These are phyloP conservation scores for Bovichtus diacanthus DNA, from an alignment of 2,797 vertebrate genomes.

Conservation along the genomic window DNA sequence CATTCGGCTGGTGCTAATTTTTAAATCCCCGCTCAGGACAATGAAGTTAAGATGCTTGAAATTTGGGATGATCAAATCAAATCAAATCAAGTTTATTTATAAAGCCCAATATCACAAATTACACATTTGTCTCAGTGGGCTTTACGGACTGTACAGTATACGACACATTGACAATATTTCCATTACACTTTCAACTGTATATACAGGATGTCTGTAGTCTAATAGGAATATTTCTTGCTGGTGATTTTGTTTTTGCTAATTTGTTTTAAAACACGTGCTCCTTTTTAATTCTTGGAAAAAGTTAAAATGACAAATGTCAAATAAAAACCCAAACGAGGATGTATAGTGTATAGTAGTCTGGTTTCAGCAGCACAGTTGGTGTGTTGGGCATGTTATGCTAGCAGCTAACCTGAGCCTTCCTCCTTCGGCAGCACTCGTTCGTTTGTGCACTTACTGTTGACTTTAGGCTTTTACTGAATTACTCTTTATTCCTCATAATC, in stretches of 20 bases:
- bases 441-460: conserved; percentile 60
- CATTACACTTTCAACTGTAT: neutral
- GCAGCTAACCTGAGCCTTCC: conserved; percentile 28
- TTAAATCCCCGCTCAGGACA: too few species aligned
- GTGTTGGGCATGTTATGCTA: conserved; percentile 1
- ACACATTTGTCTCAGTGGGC: too few species aligned
- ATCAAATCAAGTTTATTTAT: too few species aligned
- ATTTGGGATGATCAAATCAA: neutral
- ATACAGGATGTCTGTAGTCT: neutral
- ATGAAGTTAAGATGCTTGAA: neutral
- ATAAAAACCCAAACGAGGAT: neutral
- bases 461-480: conserved; percentile 58
- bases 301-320: neutral
- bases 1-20: too few species aligned
- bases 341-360: neutral
- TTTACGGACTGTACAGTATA: too few species aligned
- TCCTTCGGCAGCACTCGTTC: conserved; percentile 13
- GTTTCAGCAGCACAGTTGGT: neutral
- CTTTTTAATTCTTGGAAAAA: neutral
- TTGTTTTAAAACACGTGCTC: neutral
- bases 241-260: neutral
- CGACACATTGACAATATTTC: neutral
- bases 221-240: neutral
- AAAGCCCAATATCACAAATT: too few species aligned
- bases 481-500: conserved; percentile 58